A percentile compares a stretch with the other conserved stretches of the same genome.
These are phyloP conservation scores for Lycodopsis pacificus DNA, from an alignment of 2,797 vertebrate species.

Conservation along the genomic window DNA sequence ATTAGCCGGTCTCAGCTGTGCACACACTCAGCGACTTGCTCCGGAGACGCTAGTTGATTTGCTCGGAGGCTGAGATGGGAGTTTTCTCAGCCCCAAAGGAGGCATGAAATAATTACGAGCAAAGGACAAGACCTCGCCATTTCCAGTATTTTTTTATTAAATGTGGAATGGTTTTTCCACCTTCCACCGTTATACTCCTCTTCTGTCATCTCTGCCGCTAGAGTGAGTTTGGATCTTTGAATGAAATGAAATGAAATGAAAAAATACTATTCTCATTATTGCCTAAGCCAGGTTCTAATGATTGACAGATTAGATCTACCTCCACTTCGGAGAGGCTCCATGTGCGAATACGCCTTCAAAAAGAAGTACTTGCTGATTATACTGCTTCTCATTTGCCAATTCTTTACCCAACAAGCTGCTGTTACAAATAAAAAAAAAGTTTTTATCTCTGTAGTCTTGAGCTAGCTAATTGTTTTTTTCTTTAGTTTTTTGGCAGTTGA, in stretches of 20 bases:
- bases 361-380: constrained; percentile 18
- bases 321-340: background rate
- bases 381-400: background rate
- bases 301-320: constrained; percentile 45
- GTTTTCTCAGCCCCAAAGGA: constrained; percentile 68
- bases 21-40: constrained; percentile 67
- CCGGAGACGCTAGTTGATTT: constrained; percentile 58
- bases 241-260: constrained; percentile 24
- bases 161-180: constrained; percentile 43
- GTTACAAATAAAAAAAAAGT: background rate
- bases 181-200: constrained; percentile 5
- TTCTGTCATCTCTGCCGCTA: constrained; percentile 26
- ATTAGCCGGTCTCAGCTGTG: constrained; percentile 82
- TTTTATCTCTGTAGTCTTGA: constrained; percentile 11
- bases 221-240: constrained; percentile 38
- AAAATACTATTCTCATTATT: constrained; percentile 32
- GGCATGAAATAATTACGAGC: constrained; percentile 75
- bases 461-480: constrained; percentile 49
- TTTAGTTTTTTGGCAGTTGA: constrained; percentile 62
- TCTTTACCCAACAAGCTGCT: background rate
- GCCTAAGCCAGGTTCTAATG: constrained; percentile 28
- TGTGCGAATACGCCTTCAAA: constrained; percentile 4
- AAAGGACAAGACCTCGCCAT: constrained; percentile 61
- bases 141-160: constrained; percentile 70
- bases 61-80: constrained; percentile 62